These are phyloP conservation scores for Anthopleura xanthogrammica DNA, from an alignment of 92 coral and sea anemone genomes.

Conservation along the genomic window DNA sequence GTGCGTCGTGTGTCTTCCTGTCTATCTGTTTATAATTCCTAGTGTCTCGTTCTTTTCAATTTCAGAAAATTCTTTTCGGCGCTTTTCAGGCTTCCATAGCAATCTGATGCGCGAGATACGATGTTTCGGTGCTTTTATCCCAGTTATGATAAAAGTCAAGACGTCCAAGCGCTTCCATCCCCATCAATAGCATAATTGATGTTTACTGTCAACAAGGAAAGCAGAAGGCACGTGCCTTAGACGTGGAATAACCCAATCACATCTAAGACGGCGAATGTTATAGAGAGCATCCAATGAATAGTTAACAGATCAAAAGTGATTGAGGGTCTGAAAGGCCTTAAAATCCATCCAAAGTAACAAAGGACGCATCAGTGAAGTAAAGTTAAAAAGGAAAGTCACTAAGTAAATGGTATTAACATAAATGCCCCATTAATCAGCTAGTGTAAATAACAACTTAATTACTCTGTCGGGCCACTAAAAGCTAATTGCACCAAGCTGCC, in stretches of 20 bases:
- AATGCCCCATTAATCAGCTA: constrained; percentile 60
- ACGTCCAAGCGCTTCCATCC: constrained; percentile 28
- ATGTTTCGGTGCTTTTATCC: not conserved
- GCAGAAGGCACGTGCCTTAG: constrained; percentile 71
- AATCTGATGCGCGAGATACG: not conserved
- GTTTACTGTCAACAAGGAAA: constrained; percentile 68
- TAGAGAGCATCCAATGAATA: not conserved
- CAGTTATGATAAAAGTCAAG: not conserved
- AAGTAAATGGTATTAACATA: constrained; percentile 78
- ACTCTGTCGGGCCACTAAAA: constrained; percentile 53
- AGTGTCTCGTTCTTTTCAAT: not conserved
- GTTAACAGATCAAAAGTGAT: not conserved
- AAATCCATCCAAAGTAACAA: not conserved
- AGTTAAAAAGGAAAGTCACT: constrained; percentile 32
- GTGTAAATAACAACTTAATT: constrained; percentile 75
- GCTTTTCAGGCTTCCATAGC: not conserved
- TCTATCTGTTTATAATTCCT: not conserved
- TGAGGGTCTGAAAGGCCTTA: not conserved
- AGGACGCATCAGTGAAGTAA: constrained; percentile 24
- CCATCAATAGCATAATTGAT: constrained; percentile 57
- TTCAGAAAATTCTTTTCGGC: not conserved
- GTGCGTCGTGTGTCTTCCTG: no score
- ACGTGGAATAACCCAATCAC: not conserved
- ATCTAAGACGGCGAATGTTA: not conserved
- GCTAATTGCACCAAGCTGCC: constrained; percentile 45